These are phyloP conservation scores for Drosophila lacicola DNA, from an alignment of 2,888 invertebrate species.

Conservation along the genomic window DNA sequence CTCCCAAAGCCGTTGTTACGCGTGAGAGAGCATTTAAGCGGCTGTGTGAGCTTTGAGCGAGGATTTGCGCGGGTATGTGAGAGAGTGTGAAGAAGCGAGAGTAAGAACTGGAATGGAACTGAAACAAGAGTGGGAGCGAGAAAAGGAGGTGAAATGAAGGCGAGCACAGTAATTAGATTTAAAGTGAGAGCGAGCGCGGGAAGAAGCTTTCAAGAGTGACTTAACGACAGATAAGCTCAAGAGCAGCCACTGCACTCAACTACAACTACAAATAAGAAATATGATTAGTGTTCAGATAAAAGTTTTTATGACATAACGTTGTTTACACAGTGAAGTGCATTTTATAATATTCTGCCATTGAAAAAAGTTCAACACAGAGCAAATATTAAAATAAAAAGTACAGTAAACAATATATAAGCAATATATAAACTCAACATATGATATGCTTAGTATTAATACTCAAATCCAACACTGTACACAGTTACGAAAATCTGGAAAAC, in stretches of 20 bases:
- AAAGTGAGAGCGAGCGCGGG: background rate
- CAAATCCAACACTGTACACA: no score
- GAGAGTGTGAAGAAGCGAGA: background rate
- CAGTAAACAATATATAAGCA: no score
- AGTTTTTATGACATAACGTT: background rate
- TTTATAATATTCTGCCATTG: background rate
- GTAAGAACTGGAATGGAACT: background rate
- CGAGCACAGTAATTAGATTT: background rate
- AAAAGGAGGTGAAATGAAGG: background rate
- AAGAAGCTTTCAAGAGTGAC: background rate
- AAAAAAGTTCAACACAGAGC: background rate
- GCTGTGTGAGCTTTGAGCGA: conserved; percentile 12
- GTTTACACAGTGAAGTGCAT: background rate
- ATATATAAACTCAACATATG: no score
- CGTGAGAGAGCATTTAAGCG: conserved; percentile 15
- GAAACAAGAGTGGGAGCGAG: background rate
- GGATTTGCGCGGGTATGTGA: no score
- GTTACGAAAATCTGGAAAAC: no score
- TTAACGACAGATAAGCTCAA: background rate
- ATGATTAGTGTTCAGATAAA: background rate
- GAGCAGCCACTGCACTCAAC: background rate
- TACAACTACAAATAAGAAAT: background rate
- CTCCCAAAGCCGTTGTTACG: background rate
- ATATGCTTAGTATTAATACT: no score
- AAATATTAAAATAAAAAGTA: no score